Conservation (phyloP, 2,113 vertebrate genomes). For the Lycaon pictus region DNA sequence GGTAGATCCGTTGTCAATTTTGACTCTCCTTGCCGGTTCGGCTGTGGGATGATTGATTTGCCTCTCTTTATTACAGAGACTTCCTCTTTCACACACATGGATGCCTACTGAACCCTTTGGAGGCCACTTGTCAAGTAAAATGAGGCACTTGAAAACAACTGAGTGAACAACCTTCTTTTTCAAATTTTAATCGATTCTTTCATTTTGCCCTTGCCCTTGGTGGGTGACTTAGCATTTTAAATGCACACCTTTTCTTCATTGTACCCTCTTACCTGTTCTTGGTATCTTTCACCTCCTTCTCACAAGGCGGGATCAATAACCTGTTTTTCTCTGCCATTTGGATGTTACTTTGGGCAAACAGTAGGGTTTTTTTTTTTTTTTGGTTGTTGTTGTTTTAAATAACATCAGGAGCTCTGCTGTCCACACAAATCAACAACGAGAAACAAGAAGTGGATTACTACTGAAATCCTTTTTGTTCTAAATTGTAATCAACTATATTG, state of each 20-base stretch:
- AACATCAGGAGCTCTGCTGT: slow-evolving; percentile 68
- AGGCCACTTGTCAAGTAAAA: slow-evolving; percentile 55
- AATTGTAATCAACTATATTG: slow-evolving; percentile 91
- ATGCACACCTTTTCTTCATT: background rate
- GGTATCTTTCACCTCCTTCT: background rate
- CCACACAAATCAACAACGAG: slow-evolving; percentile 73
- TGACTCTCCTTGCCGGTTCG: background rate
- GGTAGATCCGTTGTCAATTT: background rate
- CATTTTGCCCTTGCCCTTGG: slow-evolving; percentile 27
- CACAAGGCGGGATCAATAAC: slow-evolving; percentile 17
- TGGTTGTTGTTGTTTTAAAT: background rate
- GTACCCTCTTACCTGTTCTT: background rate
- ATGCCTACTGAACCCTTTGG: background rate
- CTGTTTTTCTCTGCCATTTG: slow-evolving; percentile 69
- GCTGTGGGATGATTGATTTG: background rate
- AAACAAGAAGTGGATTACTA: slow-evolving; percentile 83
- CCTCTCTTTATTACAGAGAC: background rate
- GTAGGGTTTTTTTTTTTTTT: background rate
- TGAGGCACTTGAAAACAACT: background rate
- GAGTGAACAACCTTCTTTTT: slow-evolving; percentile 4
- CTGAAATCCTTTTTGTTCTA: slow-evolving; percentile 85
- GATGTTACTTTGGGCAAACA: slow-evolving; percentile 59
- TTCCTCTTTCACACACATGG: background rate
- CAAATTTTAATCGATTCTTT: slow-evolving; percentile 36
- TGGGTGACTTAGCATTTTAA: slow-evolving; percentile 2